phyloP scores from a whole-genome alignment of 2,113 vertebrate species.

The Campylomormyrus numenius region DNA sequence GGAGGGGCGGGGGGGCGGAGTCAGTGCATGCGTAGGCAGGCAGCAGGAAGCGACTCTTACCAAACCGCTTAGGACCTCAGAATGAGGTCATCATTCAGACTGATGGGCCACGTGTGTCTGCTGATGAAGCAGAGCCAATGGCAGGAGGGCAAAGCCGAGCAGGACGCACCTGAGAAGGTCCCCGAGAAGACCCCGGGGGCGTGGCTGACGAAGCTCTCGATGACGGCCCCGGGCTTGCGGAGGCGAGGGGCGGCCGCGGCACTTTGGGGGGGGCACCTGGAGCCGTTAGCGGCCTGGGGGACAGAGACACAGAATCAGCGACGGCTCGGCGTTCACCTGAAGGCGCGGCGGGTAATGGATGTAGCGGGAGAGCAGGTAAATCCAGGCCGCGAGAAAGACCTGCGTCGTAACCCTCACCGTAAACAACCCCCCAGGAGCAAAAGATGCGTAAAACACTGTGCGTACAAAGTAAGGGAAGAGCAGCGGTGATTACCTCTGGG shows the following conservation, averaged over 20 bases:
- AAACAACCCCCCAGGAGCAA: background rate
- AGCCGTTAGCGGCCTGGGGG: slow-evolving; percentile 57
- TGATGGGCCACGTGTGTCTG: background rate
- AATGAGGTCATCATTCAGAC: background rate
- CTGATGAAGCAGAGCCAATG: background rate
- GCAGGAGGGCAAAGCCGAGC: background rate
- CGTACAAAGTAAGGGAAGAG: background rate
- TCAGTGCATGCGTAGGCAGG: background rate
- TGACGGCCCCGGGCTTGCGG: slow-evolving; percentile 80
- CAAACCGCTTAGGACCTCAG: background rate
- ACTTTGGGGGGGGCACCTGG: slow-evolving; percentile 39
- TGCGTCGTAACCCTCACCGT: background rate
- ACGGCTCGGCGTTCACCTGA: background rate
- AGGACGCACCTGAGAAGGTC: slow-evolving; percentile 76
- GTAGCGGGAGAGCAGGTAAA: too few relatives aligned
- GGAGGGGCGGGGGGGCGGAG: background rate
- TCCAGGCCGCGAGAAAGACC: background rate
- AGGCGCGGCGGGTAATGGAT: background rate
- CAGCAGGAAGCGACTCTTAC: background rate
- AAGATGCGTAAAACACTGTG: background rate
- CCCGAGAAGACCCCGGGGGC: slow-evolving; percentile 88
- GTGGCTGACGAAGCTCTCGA: slow-evolving; percentile 89
- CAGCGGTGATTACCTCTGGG: slow-evolving; percentile 58
- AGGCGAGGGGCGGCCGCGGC: slow-evolving; percentile 48
- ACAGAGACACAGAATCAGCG: background rate